A percentile compares a stretch with the other conserved stretches of the same genome.
Conservation (phyloP, 2,797 vertebrate species). For the Hypotaenidia okinawae region DNA sequence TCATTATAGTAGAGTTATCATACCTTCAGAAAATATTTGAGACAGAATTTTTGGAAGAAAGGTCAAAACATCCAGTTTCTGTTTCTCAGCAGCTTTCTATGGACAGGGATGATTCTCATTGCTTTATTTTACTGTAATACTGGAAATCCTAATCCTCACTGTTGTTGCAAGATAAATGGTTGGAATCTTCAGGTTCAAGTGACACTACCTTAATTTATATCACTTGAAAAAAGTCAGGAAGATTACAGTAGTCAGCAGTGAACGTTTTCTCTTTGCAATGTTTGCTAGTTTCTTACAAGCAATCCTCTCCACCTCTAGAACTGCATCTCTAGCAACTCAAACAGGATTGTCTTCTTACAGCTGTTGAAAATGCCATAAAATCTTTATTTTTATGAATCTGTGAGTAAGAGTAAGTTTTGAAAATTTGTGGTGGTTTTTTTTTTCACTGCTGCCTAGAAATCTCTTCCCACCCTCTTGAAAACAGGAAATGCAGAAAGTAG, state of each 20-base stretch:
- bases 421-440: background rate
- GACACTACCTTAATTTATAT: background rate
- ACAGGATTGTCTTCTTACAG: background rate
- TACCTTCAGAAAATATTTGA: background rate
- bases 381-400: background rate
- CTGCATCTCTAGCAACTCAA: background rate
- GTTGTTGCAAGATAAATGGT: background rate
- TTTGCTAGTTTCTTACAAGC: background rate
- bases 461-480: conserved; percentile 16
- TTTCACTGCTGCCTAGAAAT: conserved; percentile 5
- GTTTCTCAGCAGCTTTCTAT: background rate
- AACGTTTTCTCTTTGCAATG: background rate
- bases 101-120: background rate
- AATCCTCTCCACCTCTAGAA: background rate
- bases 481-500: conserved; percentile 31
- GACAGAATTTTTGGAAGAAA: background rate
- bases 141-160: background rate
- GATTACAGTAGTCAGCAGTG: background rate
- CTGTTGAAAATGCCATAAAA: background rate
- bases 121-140: background rate
- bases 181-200: background rate
- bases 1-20: background rate
- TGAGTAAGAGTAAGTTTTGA: background rate
- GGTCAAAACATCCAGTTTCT: background rate
- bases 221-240: background rate